Base-by-base conservation (phyloP, 2,797 vertebrate species). In the Oryzias dopingdopingensis region DNA sequence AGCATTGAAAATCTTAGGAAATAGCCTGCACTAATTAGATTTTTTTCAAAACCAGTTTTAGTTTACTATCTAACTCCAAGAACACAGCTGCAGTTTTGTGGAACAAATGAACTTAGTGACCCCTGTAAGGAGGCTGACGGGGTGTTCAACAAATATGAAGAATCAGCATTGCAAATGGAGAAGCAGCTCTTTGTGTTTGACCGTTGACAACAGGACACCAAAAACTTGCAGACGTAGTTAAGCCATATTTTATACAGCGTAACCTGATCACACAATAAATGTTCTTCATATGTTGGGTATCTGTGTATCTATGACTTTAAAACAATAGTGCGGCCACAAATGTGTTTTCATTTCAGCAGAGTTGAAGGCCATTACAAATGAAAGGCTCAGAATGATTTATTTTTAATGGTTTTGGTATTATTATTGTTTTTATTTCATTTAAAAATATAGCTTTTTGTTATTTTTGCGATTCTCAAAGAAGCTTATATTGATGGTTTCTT, bases 171-270 rank as follows among this genome's bases (percentile, higher is more conserved):
- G 20, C 49, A 72, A 52, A 71, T 42, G 40, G n/a, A 14, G 24
- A 64, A 60, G 62, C 52, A 62, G 49, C 60, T 73, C 78, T 16
- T 71, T 80, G 76, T 23, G 51, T 63, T 68, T 68, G 32, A 37
- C 32, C 32, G 32, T 42, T 58, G 17, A 41, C 57, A 23, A 18
- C 17, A 64, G 65, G 58, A 62, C 49, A 53, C 54, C 56, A 44
- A 37, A 49, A 51, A 23, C 22, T 4, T 23, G 44, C 5, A 4
- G 13, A 20, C 8, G 13, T 45, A 12, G n/a, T 23, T 23, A 23
- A 47, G 16, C 17, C 10, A 18, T n/a, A 37, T 18, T 45, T 8
- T 48, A 57, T 4, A 23, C 20, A 50, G 18, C 49, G 43, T 65
- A 40, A 59, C 22, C 55, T 47, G 16, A 59, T 47, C 54, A 58